These are phyloP conservation scores for Synergus umbraculus DNA, from an alignment of 2,888 invertebrate species.

Conservation along the genomic window DNA sequence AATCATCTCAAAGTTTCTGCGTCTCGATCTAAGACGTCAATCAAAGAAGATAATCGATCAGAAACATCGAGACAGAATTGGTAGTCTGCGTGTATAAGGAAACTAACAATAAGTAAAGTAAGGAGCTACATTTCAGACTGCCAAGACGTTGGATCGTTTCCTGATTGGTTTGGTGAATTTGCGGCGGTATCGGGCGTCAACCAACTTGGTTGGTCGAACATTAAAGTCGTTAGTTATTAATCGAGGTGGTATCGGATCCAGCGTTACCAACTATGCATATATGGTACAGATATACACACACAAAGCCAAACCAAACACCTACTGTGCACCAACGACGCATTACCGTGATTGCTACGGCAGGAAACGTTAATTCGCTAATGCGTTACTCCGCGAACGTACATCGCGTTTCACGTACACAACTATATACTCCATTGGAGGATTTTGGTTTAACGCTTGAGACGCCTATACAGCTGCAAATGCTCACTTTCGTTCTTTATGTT, in stretches of 20 bases:
- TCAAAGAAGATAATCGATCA: slow-evolving; percentile 6
- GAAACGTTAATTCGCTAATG: slow-evolving; percentile 75
- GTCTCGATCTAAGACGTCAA: not conserved
- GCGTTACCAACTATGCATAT: slow-evolving; percentile 46
- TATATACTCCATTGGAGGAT: slow-evolving; percentile 34
- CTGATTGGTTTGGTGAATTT: slow-evolving; percentile 25
- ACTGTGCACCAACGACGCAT: slow-evolving; percentile 61
- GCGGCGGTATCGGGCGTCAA: slow-evolving; percentile 40
- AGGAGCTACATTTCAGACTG: slow-evolving; percentile 2
- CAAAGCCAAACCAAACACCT: slow-evolving; percentile 50
- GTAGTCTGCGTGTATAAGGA: slow-evolving; percentile 3
- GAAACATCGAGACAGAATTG: not conserved
- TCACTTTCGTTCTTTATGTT: not conserved
- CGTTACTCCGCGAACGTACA: slow-evolving; percentile 60
- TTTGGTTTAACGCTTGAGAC: slow-evolving; percentile 1
- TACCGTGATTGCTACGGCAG: slow-evolving; percentile 74
- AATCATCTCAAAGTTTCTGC: not conserved
- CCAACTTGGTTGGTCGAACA: slow-evolving; percentile 48
- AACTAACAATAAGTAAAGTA: not conserved
- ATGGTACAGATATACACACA: slow-evolving; percentile 42
- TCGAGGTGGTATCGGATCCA: slow-evolving; percentile 55
- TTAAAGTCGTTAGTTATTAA: slow-evolving; percentile 64
- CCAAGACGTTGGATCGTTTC: slow-evolving; percentile 33
- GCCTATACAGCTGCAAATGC: not conserved
- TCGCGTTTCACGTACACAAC: slow-evolving; percentile 32